Conservation (phyloP, 2,113 vertebrate genomes). For the Cynopterus brachyotis region DNA sequence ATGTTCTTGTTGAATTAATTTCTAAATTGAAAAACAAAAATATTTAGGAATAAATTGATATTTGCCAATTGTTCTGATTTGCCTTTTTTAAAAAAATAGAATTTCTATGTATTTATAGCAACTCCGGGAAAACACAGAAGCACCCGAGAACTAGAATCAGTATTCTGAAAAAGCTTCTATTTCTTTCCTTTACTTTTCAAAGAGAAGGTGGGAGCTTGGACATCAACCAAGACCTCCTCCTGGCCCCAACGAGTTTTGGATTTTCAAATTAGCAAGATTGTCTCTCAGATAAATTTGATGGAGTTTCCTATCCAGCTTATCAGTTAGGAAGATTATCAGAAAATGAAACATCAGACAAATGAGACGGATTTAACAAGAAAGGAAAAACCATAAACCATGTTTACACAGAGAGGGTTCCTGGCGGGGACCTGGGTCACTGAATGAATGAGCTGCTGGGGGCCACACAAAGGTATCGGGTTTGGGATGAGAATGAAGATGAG, state of each 20-base stretch:
- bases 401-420: constrained; percentile 90
- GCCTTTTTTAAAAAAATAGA: background rate
- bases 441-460: constrained; percentile 85
- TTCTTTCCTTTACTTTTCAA: background rate
- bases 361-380: constrained; percentile 78
- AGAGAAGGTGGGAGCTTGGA: background rate
- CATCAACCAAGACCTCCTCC: background rate
- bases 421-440: constrained; percentile 88
- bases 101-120: background rate
- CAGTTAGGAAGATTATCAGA: constrained; percentile 87
- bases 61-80: background rate
- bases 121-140: background rate
- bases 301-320: constrained; percentile 61
- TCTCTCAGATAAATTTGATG: background rate
- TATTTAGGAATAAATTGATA: background rate
- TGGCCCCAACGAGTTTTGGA: background rate
- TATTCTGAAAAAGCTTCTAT: background rate
- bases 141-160: background rate
- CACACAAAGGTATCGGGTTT: constrained; percentile 88
- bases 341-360: constrained; percentile 75
- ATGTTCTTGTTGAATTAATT: background rate
- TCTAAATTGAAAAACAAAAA: constrained; percentile 33
- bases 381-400: constrained; percentile 77
- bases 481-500: constrained; percentile 88
- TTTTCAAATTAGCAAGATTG: constrained; percentile 46